These are phyloP conservation scores for Spea multiplicata DNA, from an alignment of 2,113 vertebrate species.

Conservation along the genomic window DNA sequence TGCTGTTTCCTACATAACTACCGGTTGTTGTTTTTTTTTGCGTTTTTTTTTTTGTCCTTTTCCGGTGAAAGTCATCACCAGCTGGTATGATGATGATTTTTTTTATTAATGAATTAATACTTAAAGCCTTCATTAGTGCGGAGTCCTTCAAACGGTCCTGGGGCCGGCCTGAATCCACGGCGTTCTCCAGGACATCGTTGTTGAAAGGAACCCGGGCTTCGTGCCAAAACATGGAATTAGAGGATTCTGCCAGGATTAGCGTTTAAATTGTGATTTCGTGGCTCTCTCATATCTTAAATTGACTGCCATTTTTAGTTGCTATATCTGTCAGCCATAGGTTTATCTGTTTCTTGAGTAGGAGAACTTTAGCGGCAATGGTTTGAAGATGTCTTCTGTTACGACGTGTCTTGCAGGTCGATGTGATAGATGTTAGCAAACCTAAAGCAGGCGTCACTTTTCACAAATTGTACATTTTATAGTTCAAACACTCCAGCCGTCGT, in stretches of 20 bases:
- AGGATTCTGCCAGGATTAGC: slow-evolving; percentile 13
- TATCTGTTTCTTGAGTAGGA: slow-evolving; percentile 19
- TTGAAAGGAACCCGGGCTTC: background rate
- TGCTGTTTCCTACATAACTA: too few relatives aligned
- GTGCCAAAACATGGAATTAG: background rate
- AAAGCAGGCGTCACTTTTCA: too few relatives aligned
- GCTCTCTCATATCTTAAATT: slow-evolving; percentile 11
- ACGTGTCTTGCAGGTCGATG: too few relatives aligned
- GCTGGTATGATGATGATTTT: background rate
- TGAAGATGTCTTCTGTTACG: too few relatives aligned
- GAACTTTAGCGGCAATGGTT: background rate
- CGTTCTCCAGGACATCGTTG: slow-evolving; percentile 6
- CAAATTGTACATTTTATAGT: too few relatives aligned
- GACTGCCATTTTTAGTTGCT: slow-evolving; percentile 1
- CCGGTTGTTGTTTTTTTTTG: too few relatives aligned
- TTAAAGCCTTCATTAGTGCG: background rate
- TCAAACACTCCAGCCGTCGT: too few relatives aligned
- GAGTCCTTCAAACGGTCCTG: background rate
- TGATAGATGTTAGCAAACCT: too few relatives aligned
- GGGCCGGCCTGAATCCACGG: background rate
- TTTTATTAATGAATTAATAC: background rate
- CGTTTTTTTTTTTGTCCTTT: background rate
- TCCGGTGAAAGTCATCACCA: background rate
- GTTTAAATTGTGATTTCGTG: slow-evolving; percentile 15
- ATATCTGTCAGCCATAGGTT: slow-evolving; percentile 10